Percentiles rank a stretch among this genome's conserved stretches.
Conservation (phyloP, 2,888 invertebrate genomes). For the Ophion slaviceki region DNA sequence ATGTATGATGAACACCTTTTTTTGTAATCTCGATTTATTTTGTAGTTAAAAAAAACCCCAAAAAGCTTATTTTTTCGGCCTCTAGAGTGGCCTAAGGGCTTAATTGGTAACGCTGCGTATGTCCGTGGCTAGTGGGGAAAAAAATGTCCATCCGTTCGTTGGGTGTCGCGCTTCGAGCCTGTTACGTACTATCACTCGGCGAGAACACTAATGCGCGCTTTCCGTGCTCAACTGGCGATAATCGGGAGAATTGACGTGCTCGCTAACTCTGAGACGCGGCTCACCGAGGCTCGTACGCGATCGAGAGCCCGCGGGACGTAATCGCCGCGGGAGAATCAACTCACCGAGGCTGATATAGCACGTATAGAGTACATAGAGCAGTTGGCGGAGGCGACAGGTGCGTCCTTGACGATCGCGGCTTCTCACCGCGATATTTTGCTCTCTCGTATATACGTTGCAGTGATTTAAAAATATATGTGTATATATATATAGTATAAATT, state of each 20-base stretch:
- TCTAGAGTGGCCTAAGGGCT: neutral
- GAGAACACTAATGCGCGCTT: conserved; percentile 57
- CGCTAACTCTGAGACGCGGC: conserved; percentile 5
- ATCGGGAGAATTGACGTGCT: conserved; percentile 59
- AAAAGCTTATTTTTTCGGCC: too few relatives aligned
- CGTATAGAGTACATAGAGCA: conserved; percentile 21
- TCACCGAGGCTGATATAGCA: conserved; percentile 21
- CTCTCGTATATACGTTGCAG: conserved; percentile 40
- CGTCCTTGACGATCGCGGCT: conserved; percentile 73
- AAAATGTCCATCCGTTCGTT: conserved; percentile 11
- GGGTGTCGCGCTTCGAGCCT: conserved; percentile 20
- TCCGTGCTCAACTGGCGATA: conserved; percentile 39
- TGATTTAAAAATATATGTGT: conserved; percentile 3
- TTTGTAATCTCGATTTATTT: too few relatives aligned
- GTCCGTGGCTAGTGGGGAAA: neutral
- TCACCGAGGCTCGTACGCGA: conserved; percentile 43
- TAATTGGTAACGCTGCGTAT: neutral
- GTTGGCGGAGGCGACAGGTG: conserved; percentile 69
- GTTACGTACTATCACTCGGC: conserved; percentile 58
- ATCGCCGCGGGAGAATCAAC: conserved; percentile 63
- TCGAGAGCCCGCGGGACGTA: conserved; percentile 59
- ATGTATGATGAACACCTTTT: too few relatives aligned
- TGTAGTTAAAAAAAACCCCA: too few relatives aligned
- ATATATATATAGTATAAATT: conserved; percentile 39
- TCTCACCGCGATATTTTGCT: conserved; percentile 58